A percentile compares a stretch with the other conserved stretches of the same genome.
Evolutionary conservation across 2,797 vertebrate genomes (phyloP).

Genomic region (Acanthurus lineatus): DNA sequence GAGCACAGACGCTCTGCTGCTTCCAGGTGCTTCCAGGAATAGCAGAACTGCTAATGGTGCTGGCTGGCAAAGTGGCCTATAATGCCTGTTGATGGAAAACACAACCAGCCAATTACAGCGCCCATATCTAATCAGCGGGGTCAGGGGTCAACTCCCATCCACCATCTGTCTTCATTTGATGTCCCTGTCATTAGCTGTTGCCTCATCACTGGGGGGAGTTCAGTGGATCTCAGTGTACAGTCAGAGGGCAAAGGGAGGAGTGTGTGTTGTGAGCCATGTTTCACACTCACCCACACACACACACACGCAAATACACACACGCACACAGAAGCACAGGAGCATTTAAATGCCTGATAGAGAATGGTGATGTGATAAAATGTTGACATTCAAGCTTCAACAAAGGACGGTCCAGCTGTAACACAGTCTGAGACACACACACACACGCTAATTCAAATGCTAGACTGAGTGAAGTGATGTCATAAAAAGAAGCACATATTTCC

Average conservation of each 20-base stretch:
- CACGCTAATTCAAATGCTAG: constrained; percentile 27
- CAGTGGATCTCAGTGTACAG: constrained; percentile 18
- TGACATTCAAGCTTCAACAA: constrained; percentile 37
- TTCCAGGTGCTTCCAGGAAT: constrained; percentile 75
- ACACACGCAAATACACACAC: not conserved
- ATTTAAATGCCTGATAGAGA: constrained; percentile 14
- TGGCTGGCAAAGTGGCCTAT: constrained; percentile 60
- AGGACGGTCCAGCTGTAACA: constrained; percentile 8
- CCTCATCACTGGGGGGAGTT: constrained; percentile 30
- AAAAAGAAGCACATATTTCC: constrained; percentile 27
- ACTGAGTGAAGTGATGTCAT: constrained; percentile 34
- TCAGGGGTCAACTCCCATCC: constrained; percentile 62
- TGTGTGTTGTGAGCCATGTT: not conserved
- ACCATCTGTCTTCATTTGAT: constrained; percentile 72
- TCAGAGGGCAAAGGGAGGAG: constrained; percentile 10
- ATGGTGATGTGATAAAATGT: constrained; percentile 37
- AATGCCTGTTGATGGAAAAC: constrained; percentile 81
- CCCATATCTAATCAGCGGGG: constrained; percentile 77
- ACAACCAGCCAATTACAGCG: constrained; percentile 76
- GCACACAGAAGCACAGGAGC: not conserved
- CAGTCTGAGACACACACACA: not conserved
- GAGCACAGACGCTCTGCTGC: constrained; percentile 34
- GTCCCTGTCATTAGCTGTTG: constrained; percentile 44
- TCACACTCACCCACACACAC: not conserved
- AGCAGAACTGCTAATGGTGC: constrained; percentile 65